Conservation (phyloP, 2,888 invertebrate species). For the Leptopilina myrica region DNA sequence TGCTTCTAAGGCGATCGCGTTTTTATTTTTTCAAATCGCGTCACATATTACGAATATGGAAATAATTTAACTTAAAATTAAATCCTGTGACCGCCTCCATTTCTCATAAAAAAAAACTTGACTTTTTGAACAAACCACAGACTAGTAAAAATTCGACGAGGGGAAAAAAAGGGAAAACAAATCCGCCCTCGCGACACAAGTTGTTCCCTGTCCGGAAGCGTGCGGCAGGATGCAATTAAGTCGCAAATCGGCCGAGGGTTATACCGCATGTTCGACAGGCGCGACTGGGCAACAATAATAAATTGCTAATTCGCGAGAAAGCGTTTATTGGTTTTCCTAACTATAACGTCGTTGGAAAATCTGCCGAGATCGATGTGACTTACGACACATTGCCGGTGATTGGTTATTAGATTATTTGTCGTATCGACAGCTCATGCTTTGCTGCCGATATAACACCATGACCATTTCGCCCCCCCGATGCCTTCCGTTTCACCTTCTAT, state of each 20-base stretch:
- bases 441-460: slow-evolving; percentile 58
- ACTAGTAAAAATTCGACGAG: background rate
- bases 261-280: slow-evolving; percentile 12
- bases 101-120: slow-evolving; percentile 19
- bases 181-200: slow-evolving; percentile 22
- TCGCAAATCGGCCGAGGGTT: slow-evolving; percentile 32
- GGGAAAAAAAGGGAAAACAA: slow-evolving; percentile 14
- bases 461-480: background rate
- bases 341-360: slow-evolving; percentile 67
- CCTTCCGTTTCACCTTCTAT: background rate
- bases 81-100: slow-evolving; percentile 17
- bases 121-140: background rate
- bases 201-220: slow-evolving; percentile 32
- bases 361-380: slow-evolving; percentile 70
- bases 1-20: no score
- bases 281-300: background rate
- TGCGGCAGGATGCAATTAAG: slow-evolving; percentile 38
- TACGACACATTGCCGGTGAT: slow-evolving; percentile 73
- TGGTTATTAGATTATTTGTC: slow-evolving; percentile 77
- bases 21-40: no score
- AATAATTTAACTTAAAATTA: background rate
- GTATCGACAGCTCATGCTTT: slow-evolving; percentile 74
- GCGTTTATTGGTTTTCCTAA: slow-evolving; percentile 61
- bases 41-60: background rate
- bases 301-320: slow-evolving; percentile 40